phyloP scores from a whole-genome alignment of 2,888 invertebrate genomes.

The Bibio marci region DNA sequence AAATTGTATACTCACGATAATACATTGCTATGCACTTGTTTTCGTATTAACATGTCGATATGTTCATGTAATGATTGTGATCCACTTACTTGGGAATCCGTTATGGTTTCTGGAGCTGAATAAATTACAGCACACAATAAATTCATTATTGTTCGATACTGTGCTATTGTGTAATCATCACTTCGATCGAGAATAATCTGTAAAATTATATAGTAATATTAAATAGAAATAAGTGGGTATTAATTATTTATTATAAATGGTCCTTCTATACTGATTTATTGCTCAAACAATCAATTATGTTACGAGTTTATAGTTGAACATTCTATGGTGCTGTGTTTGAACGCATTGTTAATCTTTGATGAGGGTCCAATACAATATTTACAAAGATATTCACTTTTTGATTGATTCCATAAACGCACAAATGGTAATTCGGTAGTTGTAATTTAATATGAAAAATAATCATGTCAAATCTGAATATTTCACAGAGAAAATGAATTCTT shows the following conservation, averaged over 20 bases:
- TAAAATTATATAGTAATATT: not conserved
- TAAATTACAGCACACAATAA: slow-evolving; percentile 59
- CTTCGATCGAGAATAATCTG: slow-evolving; percentile 55
- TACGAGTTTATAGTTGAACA: no score
- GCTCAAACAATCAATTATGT: no score
- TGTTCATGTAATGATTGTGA: slow-evolving; percentile 50
- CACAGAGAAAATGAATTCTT: no score
- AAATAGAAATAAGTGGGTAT: not conserved
- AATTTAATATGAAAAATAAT: no score
- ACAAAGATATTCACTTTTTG: no score
- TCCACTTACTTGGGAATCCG: slow-evolving; percentile 26
- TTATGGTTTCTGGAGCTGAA: slow-evolving; percentile 27
- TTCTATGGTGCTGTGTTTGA: no score
- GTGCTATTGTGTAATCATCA: slow-evolving; percentile 51
- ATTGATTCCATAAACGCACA: no score
- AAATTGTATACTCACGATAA: slow-evolving; percentile 26
- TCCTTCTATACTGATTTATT: no score
- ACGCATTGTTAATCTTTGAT: no score
- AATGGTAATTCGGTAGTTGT: no score
- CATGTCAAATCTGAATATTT: no score
- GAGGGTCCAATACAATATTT: no score
- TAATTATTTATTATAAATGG: not conserved
- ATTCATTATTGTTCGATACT: slow-evolving; percentile 62
- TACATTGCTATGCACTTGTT: slow-evolving; percentile 55
- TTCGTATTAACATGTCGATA: slow-evolving; percentile 68